phyloP scores from a whole-genome alignment of 2,113 vertebrate species.

The Syngnathoides biaculeatus region DNA sequence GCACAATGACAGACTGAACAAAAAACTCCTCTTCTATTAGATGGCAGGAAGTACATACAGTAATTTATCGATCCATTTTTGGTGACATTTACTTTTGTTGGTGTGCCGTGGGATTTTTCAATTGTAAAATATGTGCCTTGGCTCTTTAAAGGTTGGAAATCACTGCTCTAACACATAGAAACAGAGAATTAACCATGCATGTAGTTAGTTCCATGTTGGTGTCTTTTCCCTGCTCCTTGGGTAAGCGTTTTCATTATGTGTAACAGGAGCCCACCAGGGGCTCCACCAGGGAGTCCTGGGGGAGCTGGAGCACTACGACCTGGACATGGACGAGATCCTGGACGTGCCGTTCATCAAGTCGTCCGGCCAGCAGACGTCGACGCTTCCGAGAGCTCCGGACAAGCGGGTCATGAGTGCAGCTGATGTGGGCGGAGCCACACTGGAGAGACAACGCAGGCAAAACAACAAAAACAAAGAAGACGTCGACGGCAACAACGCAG shows the following conservation, averaged over 20 bases:
- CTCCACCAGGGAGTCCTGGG: constrained; percentile 72
- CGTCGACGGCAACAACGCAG: neutral
- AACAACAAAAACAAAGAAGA: neutral
- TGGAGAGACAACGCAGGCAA: constrained; percentile 74
- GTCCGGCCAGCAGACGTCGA: constrained; percentile 84
- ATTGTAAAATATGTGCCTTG: too few relatives aligned
- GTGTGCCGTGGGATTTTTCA: too few relatives aligned
- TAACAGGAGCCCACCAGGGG: neutral
- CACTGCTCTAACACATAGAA: neutral
- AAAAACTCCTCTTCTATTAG: too few relatives aligned
- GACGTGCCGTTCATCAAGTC: constrained; percentile 98
- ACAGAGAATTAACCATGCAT: neutral
- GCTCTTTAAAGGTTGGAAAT: too few relatives aligned
- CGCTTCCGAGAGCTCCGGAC: constrained; percentile 81
- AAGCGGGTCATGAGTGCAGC: constrained; percentile 73
- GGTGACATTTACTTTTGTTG: too few relatives aligned
- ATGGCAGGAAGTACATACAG: too few relatives aligned
- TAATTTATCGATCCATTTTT: too few relatives aligned
- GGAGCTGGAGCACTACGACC: constrained; percentile 94
- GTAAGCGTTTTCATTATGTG: too few relatives aligned
- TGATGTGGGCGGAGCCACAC: constrained; percentile 58
- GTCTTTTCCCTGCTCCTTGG: neutral
- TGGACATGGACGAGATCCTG: constrained; percentile 99
- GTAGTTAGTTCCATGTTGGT: too few relatives aligned
- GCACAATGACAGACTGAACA: too few relatives aligned